phyloP scores from a whole-genome alignment of 2,888 invertebrate genomes.

The Sarcophaga rosellei region DNA sequence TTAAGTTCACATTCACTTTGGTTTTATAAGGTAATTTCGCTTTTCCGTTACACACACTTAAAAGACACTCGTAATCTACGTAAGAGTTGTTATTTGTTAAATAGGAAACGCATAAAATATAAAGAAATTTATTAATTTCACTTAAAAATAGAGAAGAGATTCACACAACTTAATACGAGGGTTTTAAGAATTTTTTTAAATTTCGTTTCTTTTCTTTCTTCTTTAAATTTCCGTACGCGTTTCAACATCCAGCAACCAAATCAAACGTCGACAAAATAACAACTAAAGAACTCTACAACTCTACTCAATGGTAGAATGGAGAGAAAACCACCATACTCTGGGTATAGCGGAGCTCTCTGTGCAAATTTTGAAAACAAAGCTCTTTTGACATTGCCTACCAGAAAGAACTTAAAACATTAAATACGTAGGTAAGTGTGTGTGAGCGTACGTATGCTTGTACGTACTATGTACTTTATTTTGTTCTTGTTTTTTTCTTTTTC shows the following conservation, averaged over 20 bases:
- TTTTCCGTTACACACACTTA: neutral
- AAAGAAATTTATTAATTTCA: no score
- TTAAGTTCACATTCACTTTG: neutral
- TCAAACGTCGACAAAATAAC: conserved; percentile 55
- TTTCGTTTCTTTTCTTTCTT: conserved; percentile 3
- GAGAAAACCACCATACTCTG: neutral
- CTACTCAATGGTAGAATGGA: conserved; percentile 23
- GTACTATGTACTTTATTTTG: neutral
- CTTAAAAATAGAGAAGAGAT: no score
- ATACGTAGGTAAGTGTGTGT: neutral
- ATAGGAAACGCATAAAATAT: neutral
- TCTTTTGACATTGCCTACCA: no score
- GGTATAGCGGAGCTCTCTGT: neutral
- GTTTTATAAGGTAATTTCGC: neutral
- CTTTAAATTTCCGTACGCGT: conserved; percentile 14
- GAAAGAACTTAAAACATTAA: no score
- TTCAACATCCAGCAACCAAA: conserved; percentile 18
- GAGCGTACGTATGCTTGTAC: neutral
- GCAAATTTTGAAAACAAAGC: neutral
- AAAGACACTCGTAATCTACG: neutral
- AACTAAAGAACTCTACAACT: conserved; percentile 49
- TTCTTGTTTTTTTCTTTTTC: neutral
- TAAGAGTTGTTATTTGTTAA: neutral
- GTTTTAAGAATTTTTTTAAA: conserved; percentile 7
- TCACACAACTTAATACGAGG: no score